Conservation (phyloP, 92 coral and sea anemone genomes). For the Paramuricea clavata region DNA sequence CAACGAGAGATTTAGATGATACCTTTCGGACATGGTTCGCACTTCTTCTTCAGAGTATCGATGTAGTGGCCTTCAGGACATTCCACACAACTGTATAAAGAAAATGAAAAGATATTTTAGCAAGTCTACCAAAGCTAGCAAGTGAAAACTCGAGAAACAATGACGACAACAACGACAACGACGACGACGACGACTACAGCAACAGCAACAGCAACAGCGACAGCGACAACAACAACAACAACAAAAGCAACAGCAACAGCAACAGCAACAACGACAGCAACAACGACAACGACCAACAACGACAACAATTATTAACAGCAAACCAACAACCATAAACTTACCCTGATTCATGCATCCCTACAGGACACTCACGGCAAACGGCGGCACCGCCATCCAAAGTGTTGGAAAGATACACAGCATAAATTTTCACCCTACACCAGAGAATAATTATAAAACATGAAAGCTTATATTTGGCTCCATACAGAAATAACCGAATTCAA, state of each 20-base stretch:
- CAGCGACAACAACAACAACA: too few relatives aligned
- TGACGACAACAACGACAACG: not conserved
- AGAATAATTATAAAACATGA: too few relatives aligned
- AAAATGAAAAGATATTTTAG: not conserved
- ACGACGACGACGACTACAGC: too few relatives aligned
- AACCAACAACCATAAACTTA: constrained; percentile 16
- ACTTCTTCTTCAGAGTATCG: constrained; percentile 63
- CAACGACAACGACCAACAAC: not conserved
- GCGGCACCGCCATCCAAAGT: constrained; percentile 94
- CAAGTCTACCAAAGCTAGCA: not conserved
- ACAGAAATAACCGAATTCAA: too few relatives aligned
- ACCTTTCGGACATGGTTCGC: constrained; percentile 83
- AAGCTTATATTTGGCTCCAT: too few relatives aligned
- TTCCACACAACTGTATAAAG: constrained; percentile 74
- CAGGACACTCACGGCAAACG: constrained; percentile 86
- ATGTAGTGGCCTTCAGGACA: constrained; percentile 89
- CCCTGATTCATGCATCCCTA: constrained; percentile 71
- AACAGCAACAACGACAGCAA: not conserved
- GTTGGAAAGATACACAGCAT: constrained; percentile 82
- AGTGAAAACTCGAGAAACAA: constrained; percentile 4
- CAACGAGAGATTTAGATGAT: too few relatives aligned
- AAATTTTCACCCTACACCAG: constrained; percentile 91
- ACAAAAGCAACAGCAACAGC: not conserved
- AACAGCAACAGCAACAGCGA: not conserved
- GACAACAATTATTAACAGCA: not conserved